Base-by-base conservation (phyloP, 2,113 vertebrate genomes). In the Ranitomeya variabilis region DNA sequence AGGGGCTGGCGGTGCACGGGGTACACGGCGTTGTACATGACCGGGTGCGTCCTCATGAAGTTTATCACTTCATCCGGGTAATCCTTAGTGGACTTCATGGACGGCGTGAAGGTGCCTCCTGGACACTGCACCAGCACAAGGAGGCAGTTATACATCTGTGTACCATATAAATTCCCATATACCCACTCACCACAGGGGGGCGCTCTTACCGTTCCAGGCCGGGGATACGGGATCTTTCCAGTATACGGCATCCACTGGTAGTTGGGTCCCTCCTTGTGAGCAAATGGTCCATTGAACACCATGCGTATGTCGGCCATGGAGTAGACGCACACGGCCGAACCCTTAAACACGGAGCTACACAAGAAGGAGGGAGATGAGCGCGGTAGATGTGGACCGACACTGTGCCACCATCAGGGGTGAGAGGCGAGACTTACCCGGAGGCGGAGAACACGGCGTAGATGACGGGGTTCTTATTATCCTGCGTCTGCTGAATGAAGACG, bases 181-280 rank as follows among this genome's bases (percentile, higher is more conserved):
- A 13, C 55, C 7, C 55, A 57, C 8, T 23, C 0, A 71, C 16
- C 10, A 23, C 26, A 71, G 1, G 23, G 45, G 0, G 0, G n/a
- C 15, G 4, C 87, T 87, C 97, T 96, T 91, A 99, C 98, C 0
- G 98, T 99, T 92, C 98, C 98, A 0, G 98, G 98, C 21, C 98
- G 94, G 21, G 98, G 98, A 87, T 99, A 99, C 9, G 98, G 98
- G 93, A 99, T 99, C 94, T 99, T 99, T 88, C 98, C 98, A 0
- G 96, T 95, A 93, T 97, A 99, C 45, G 98, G 97, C 94, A 99
- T 97, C 98, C 98, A 99, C 93, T 99, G 98, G 93, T 99, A 99
- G 93, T 99, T 98, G 91, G 98, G 98, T 14, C 98, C 98, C 84
- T 99, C 98, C 90, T 99, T 99, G 94, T 99, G 98, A 0, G 98